These are phyloP conservation scores for Propithecus deckenii DNA, from an alignment of 2,797 vertebrate species.

Conservation along the genomic window DNA sequence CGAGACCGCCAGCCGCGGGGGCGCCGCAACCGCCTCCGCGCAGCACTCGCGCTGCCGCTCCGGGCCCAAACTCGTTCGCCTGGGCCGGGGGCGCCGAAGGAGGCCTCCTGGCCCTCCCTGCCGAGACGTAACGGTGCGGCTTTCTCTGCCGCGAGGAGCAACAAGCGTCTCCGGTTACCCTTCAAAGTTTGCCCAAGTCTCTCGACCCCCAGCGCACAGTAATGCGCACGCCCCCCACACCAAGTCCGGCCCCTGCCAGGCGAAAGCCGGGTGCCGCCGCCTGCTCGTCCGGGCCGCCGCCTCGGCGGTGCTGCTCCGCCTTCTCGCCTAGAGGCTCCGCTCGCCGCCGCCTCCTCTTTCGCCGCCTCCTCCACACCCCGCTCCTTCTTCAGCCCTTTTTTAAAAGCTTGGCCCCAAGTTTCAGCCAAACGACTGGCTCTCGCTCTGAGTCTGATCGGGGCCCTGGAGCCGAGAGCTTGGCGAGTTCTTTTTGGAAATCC, in stretches of 20 bases:
- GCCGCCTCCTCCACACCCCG: conserved; percentile 1
- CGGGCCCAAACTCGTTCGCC: not conserved
- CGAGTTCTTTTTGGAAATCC: conserved; percentile 42
- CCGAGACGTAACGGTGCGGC: conserved; percentile 61
- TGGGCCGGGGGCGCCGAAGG: not conserved
- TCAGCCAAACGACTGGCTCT: conserved; percentile 35
- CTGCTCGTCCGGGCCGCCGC: conserved; percentile 32
- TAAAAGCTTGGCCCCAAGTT: conserved; percentile 67
- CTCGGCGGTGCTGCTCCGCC: conserved; percentile 57
- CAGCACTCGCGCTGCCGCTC: conserved; percentile 5
- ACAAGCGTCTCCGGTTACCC: conserved; percentile 72
- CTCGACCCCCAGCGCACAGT: not conserved
- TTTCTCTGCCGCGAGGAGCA: conserved; percentile 43
- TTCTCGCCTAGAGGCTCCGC: conserved; percentile 58
- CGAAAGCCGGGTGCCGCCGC: conserved; percentile 19
- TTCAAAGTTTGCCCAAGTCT: conserved; percentile 74
- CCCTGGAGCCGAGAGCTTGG: not conserved
- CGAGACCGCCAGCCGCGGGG: conserved; percentile 8
- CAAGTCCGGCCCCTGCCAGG: conserved; percentile 26
- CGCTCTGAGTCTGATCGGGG: not conserved
- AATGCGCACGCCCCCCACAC: conserved; percentile 47
- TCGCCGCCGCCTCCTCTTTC: conserved; percentile 3
- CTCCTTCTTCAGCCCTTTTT: conserved; percentile 19
- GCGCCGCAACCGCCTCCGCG: conserved; percentile 56
- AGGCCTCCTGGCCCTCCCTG: conserved; percentile 15